Base-by-base conservation (phyloP, 2,888 invertebrate species). In the Elaeidobius kamerunicus region DNA sequence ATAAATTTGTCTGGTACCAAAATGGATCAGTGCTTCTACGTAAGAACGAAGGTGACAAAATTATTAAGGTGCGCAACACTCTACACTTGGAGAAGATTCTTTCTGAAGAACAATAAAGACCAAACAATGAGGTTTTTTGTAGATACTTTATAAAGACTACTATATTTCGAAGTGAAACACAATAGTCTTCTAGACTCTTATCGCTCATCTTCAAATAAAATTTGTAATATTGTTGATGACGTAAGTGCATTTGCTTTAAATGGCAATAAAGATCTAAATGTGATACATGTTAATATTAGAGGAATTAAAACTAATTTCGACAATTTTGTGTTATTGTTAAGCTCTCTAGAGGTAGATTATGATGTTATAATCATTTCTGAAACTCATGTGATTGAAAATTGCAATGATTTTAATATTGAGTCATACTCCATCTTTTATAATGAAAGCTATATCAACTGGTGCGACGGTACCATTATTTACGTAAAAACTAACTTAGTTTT, bases 231-330 rank as follows among this genome's bases (percentile, higher is more conserved):
- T 39, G 18, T 39, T 16, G 19, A 39, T 39, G 18, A 39, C 14
- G 19, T 39, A 6, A 39, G n/a, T 19, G 12, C 17, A 18, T 18
- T 18, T 39, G 15, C 39, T 5, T 18, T 39, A 18, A 12, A 39
- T 12, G 20, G 39, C n/a, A n/a, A n/a, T n/a, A n/a, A n/a, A n/a
- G 6, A 15, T 9, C 7, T 39, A 18, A 39, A 39, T 20, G 39
- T 18, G 12, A 39, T 39, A 39, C 39, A 18, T 39, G 39, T 39
- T 18, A 39, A 39, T 6, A 39, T 39, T 16, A 39, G 39, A 19
- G 42, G 42, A 17, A 15, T 42, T 42, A 28, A 30, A 27, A 42
- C 42, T 42, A 42, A 42, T 27, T 27, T 42, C 9, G 14, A 23
- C 15, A 30, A 42, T 27, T 27, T 42, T 12, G 7, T 39, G 12